These are phyloP conservation scores for Platalea minor DNA, from an alignment of 2,797 vertebrate genomes.

Conservation along the genomic window DNA sequence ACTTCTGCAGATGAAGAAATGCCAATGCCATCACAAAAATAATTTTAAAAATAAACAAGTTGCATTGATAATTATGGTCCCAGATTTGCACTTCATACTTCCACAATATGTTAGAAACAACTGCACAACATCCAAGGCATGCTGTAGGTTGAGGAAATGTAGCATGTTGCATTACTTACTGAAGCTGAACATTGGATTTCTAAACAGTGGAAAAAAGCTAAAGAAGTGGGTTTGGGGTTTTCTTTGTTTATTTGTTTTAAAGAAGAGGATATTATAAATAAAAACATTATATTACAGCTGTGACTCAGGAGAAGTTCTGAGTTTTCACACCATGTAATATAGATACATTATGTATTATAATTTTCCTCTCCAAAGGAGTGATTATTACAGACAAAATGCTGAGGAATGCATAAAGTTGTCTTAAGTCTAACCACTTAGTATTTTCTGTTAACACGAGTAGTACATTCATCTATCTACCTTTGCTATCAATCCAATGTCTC, in stretches of 20 bases:
- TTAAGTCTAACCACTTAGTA: neutral
- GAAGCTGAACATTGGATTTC: neutral
- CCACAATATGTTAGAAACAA: neutral
- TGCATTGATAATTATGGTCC: neutral
- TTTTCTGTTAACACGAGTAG: neutral
- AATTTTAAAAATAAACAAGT: neutral
- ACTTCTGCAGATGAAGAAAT: neutral
- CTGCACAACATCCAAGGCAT: neutral
- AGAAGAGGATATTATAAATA: neutral
- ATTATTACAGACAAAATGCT: neutral
- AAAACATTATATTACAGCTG: neutral
- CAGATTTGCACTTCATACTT: neutral
- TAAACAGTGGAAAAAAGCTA: neutral
- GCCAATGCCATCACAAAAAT: neutral
- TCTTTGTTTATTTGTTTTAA: neutral
- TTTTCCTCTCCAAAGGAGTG: neutral
- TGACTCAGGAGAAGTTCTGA: neutral
- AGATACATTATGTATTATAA: neutral
- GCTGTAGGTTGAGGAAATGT: neutral
- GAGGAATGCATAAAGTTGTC: neutral
- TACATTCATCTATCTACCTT: neutral
- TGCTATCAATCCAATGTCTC: neutral
- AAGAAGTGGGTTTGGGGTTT: accelerated
- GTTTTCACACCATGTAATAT: neutral
- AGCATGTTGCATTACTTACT: neutral